Percentiles rank a stretch among this genome's conserved stretches.
phyloP scores from a whole-genome alignment of 64 coral and sea anemone species.

The Anthopleura sola region DNA sequence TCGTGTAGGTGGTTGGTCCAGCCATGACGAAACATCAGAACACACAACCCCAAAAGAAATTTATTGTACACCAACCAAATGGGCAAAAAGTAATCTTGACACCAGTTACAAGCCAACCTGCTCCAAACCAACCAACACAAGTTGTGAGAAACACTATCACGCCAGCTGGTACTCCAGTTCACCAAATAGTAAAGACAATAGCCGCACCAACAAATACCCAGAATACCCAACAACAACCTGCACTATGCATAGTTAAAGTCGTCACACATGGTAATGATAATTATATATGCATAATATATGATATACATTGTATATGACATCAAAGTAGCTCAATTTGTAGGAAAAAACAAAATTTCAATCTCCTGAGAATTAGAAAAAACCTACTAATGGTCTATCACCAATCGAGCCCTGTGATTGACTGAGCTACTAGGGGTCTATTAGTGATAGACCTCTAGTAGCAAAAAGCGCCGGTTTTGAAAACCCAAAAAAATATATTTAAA shows the following conservation, averaged over 20 bases:
- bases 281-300: no score
- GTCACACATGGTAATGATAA: neutral
- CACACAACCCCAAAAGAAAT: neutral
- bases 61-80: constrained; percentile 2
- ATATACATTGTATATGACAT: no score
- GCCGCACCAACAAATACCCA: neutral
- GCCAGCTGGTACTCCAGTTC: neutral
- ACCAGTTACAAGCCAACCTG: neutral
- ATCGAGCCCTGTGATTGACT: no score
- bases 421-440: no score
- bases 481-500: no score
- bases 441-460: no score
- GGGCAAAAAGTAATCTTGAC: neutral
- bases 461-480: no score
- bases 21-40: neutral
- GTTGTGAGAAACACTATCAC: neutral
- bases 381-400: no score
- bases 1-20: neutral
- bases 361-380: no score
- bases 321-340: no score
- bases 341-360: no score
- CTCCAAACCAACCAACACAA: neutral
- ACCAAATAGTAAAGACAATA: neutral
- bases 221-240: neutral
- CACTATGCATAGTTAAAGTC: neutral